Base-by-base conservation (phyloP, 2,888 invertebrate genomes). In the Cryptocephalus primarius region DNA sequence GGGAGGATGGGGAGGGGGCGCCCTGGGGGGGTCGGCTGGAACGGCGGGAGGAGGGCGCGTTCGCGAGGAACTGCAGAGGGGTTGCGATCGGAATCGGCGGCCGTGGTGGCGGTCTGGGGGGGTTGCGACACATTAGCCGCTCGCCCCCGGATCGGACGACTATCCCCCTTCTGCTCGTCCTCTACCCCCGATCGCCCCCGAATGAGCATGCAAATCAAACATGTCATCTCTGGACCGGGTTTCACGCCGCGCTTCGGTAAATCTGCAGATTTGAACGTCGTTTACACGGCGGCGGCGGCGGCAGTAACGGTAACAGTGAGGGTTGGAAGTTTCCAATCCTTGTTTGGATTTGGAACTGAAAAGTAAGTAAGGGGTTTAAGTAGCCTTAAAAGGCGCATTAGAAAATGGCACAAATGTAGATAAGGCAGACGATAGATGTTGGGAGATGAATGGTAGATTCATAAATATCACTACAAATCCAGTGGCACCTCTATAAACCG, bases 201-300 rank as follows among this genome's bases (percentile, higher is more conserved):
- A 60, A 56, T 57, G 58, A 55, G 60, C 62, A 62, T 63, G 61
- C 64, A 64, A 65, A 64, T 65, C 65, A 65, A 65, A 65, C 62
- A 59, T 64, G 64, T 64, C 65, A 65, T 65, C 62, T 65, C 61
- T 50, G 55, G 48, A 53, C 53, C 55, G 55, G 42, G 57, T 53
- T 55, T 57, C 48, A 53, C 54, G 54, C 55, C 48, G 48, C 45
- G 50, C 44, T 6, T 22, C 22, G 22, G 22, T 50, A 53, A 50
- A 52, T 47, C 51, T 51, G 49, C 42, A 45, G 51, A 49, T 44
- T 48, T 46, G 42, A 34, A 42, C 42, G 39, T 43, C 47, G 49
- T 47, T 45, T 40, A 48, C 47, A 51, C 48, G 11, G 42, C 42
- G 22, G 2, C 22, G 22, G 2, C 22, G 3, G 22, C 6, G 22